Percentiles rank a stretch among this genome's conserved stretches.
Conservation (phyloP, 2,888 invertebrate genomes). For the Syrphus vitripennis region DNA sequence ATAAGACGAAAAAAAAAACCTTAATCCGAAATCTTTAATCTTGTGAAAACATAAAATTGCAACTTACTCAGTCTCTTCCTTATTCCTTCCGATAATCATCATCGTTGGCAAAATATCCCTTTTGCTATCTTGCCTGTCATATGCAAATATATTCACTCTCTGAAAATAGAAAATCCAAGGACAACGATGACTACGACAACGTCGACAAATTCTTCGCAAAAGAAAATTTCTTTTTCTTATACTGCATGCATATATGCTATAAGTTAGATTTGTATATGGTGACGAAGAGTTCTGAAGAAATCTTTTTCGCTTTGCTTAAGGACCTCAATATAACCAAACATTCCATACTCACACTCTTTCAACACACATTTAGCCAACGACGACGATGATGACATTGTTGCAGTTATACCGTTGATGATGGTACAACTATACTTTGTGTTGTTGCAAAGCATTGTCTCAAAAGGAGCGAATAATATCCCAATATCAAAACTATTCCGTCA, state of each 20-base stretch:
- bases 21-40: constrained; percentile 30
- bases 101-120: constrained; percentile 20
- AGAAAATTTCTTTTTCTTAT: constrained; percentile 25
- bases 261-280: neutral
- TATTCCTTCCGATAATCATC: constrained; percentile 46
- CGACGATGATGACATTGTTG: constrained; percentile 38
- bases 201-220: constrained; percentile 42
- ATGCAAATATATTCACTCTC: constrained; percentile 49
- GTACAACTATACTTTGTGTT: constrained; percentile 18
- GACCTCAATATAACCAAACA: neutral
- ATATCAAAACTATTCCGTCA: constrained; percentile 68
- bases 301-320: constrained; percentile 1
- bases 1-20: neutral
- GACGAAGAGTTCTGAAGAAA: constrained; percentile 20
- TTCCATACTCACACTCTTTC: neutral
- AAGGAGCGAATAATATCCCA: constrained; percentile 65
- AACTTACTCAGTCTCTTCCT: constrained; percentile 43
- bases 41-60: constrained; percentile 55
- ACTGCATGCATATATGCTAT: neutral
- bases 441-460: constrained; percentile 56
- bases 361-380: neutral
- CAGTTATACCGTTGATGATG: constrained; percentile 53
- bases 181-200: constrained; percentile 16
- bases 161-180: constrained; percentile 45
- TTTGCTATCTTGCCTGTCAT: constrained; percentile 47